Evolutionary conservation across 2,797 vertebrate genomes (phyloP).

Genomic region (Percopsis omiscomaycus): DNA sequence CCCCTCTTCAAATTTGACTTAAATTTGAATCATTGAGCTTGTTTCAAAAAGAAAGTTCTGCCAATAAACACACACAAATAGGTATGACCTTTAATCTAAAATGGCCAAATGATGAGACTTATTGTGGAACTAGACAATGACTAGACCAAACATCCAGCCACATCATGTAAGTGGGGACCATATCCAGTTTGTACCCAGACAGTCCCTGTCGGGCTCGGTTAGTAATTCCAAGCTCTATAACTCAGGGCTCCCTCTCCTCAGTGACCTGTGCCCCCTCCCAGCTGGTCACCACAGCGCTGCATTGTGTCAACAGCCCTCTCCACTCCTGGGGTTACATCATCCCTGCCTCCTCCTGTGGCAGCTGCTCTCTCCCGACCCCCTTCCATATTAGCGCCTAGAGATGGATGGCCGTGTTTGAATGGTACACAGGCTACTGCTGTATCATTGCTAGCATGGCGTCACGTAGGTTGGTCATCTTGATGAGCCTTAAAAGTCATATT

Average conservation of each 20-base stretch:
- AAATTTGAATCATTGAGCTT: constrained; percentile 8
- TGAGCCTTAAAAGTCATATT: constrained; percentile 15
- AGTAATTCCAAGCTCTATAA: not conserved
- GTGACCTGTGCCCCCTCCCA: constrained; percentile 60
- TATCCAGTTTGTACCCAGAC: not conserved
- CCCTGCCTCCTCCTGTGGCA: constrained; percentile 53
- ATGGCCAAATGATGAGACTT: too few relatives aligned
- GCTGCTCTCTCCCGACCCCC: constrained; percentile 50
- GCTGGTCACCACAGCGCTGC: constrained; percentile 50
- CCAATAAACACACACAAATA: constrained; percentile 7
- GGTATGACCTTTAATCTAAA: too few relatives aligned
- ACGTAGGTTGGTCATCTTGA: constrained; percentile 12
- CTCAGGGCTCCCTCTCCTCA: constrained; percentile 12
- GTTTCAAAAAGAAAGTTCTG: constrained; percentile 21
- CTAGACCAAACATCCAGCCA: too few relatives aligned
- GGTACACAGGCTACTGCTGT: constrained; percentile 30
- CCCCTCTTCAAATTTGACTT: not conserved
- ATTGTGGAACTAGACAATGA: too few relatives aligned
- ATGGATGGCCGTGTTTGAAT: constrained; percentile 50
- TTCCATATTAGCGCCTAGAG: constrained; percentile 65
- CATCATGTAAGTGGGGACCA: too few relatives aligned
- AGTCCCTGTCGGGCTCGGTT: not conserved
- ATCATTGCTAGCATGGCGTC: constrained; percentile 29
- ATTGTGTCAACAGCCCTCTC: constrained; percentile 50
- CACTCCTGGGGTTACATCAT: constrained; percentile 66